Percentiles rank a stretch among this genome's conserved stretches.
These are phyloP conservation scores for Eupithecia tripunctaria DNA, from an alignment of 2,888 invertebrate genomes.

Conservation along the genomic window DNA sequence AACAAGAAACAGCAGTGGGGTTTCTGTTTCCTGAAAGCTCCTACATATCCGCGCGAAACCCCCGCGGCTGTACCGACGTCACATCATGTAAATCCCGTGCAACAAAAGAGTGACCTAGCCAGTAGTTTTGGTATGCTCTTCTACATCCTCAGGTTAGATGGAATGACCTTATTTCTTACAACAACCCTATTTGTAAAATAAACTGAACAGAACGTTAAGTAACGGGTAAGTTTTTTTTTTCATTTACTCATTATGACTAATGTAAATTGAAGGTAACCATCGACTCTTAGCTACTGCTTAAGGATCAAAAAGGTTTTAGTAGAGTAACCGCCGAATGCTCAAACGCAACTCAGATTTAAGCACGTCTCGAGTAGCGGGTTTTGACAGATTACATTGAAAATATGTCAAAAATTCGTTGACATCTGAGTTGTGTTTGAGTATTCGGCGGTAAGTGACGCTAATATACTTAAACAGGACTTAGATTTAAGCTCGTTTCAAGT, in stretches of 20 bases:
- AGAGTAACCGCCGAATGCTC: too few relatives aligned
- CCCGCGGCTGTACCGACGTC: not conserved
- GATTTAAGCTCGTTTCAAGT: too few relatives aligned
- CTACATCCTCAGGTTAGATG: not conserved
- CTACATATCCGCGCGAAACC: not conserved
- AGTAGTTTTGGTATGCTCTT: not conserved
- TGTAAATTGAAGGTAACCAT: not conserved
- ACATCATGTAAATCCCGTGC: not conserved
- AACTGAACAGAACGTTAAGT: not conserved
- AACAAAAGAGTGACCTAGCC: slow-evolving; percentile 4
- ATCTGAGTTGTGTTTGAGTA: too few relatives aligned
- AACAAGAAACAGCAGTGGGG: not conserved
- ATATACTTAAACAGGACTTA: too few relatives aligned
- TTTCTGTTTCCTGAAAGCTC: slow-evolving; percentile 5
- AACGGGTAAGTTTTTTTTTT: not conserved
- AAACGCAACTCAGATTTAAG: too few relatives aligned
- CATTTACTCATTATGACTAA: not conserved
- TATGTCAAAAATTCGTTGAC: too few relatives aligned
- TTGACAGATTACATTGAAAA: too few relatives aligned
- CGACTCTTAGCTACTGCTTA: not conserved
- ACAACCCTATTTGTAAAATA: not conserved
- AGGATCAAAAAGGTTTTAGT: not conserved
- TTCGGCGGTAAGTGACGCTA: too few relatives aligned
- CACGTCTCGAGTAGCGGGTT: too few relatives aligned
- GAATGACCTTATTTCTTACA: not conserved